phyloP scores from a whole-genome alignment of 2,113 vertebrate species.

The Philantomba maxwellii region DNA sequence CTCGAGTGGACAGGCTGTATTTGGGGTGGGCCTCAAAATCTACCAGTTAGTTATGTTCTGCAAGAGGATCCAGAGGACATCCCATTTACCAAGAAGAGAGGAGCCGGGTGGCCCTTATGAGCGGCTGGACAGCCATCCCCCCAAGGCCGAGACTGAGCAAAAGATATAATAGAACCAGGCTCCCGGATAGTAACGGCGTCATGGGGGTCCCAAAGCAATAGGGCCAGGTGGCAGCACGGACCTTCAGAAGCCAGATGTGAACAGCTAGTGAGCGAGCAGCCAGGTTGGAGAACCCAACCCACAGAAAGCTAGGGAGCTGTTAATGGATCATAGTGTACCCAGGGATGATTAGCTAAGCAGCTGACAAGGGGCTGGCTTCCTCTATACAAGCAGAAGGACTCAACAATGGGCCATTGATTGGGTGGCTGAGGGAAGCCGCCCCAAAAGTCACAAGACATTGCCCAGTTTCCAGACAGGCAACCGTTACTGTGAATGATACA shows the following conservation, averaged over 20 bases:
- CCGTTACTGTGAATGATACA: no score
- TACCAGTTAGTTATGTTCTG: not conserved
- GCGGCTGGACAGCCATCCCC: not conserved
- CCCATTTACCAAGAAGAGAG: not conserved
- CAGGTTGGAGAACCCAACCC: not conserved
- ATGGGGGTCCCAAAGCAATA: not conserved
- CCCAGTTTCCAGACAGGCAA: not conserved
- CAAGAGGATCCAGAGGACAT: not conserved
- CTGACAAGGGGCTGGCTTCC: not conserved
- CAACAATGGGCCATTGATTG: not conserved
- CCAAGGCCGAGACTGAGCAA: not conserved
- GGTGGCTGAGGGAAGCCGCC: not conserved
- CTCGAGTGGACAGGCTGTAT: not conserved
- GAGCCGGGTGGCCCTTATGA: not conserved
- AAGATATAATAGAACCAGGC: not conserved
- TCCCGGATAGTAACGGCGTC: not conserved
- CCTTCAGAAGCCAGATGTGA: not conserved
- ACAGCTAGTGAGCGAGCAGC: fast-evolving
- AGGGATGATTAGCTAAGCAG: not conserved
- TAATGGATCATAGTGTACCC: not conserved
- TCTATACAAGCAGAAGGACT: not conserved
- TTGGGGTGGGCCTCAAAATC: no score
- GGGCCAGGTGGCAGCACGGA: not conserved
- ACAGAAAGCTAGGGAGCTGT: not conserved
- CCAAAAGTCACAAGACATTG: not conserved